Evolutionary conservation across 1,140 invertebrate genomes (phyloP), one percentile per base, ranked within the genome.

Genomic region (Bombus consobrinus): DNA sequence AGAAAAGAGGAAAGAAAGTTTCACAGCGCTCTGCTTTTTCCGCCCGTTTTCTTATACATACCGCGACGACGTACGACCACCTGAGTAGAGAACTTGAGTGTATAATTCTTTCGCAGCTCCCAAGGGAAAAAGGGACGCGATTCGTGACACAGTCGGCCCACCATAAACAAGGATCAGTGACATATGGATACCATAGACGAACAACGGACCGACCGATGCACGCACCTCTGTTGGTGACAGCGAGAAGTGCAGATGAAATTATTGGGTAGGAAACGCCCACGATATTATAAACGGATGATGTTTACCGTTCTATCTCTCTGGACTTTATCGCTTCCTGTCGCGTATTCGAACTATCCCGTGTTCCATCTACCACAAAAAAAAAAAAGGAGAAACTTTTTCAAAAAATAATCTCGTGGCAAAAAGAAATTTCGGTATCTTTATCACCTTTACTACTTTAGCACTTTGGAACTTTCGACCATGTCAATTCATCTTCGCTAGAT

Each of bases 101-200:
- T 13, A 41, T 69, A 83, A 77, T 83, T 77, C 74, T 68, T 66
- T 28, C 43, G 10, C n/a, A 75, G 10, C 53, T 71, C 3, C 8
- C 1, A 15, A 15, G 41, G 9, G 57, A 5, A 32, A 47, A 22
- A 59, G 39, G 53, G 8, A 18, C 43, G 32, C 81, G 73, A 77
- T 76, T 57, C 81, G 32, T n/a, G 81, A 53, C 18, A 68, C 74
- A 34, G 62, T 69, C n/a, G 43, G 74, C 32, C 64, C 43, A 83
- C 74, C 81, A 57, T 83, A 78, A 77, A 83, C 66, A 28, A 79
- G 82, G 66, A 84, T 84, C 37, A 71, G 66, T 71, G 82, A 79
- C 82, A 84, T 79, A 79, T 72, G 82, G 82, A 84, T 84, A 84
- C 82, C 75, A 79, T 84, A n/a, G 82, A 84, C 82, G 82, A 84